A percentile compares a stretch with the other conserved stretches of the same genome.
Conservation (phyloP, 2,797 vertebrate species). For the Peromyscus aztecus region DNA sequence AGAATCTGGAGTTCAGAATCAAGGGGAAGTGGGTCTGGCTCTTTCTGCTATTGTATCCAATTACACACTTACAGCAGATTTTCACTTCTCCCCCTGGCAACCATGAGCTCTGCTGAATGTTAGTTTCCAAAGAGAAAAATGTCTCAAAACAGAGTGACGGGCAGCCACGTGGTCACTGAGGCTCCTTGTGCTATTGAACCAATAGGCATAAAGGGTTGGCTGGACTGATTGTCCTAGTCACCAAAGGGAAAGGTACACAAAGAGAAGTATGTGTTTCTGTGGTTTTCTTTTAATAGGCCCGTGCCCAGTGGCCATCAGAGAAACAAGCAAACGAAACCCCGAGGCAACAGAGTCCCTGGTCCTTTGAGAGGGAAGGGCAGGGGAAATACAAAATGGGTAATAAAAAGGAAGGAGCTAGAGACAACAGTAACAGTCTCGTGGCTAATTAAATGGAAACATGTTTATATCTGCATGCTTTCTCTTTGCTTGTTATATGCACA, state of each 20-base stretch:
- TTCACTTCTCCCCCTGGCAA: background rate
- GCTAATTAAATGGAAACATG: background rate
- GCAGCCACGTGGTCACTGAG: background rate
- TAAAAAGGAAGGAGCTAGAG: background rate
- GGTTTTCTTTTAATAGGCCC: conserved; percentile 8
- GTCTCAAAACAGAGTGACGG: background rate
- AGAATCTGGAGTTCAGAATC: background rate
- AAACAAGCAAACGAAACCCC: background rate
- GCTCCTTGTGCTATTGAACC: background rate
- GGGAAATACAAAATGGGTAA: background rate
- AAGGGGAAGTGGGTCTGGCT: background rate
- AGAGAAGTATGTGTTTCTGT: background rate
- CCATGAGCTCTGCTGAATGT: background rate
- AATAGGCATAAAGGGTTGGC: background rate
- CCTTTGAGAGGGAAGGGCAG: background rate
- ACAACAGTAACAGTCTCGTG: background rate
- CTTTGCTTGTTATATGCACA: background rate
- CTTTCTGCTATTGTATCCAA: background rate
- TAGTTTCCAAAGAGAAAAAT: background rate
- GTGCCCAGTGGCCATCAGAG: background rate
- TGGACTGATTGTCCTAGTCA: background rate
- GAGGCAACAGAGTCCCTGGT: background rate
- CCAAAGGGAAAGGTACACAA: background rate
- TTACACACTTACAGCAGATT: background rate
- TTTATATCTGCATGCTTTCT: background rate